Percentiles rank a stretch among this genome's conserved stretches.
These are phyloP conservation scores for Lagocephalus sceleratus DNA, from an alignment of 2,797 vertebrate genomes.

Conservation along the genomic window DNA sequence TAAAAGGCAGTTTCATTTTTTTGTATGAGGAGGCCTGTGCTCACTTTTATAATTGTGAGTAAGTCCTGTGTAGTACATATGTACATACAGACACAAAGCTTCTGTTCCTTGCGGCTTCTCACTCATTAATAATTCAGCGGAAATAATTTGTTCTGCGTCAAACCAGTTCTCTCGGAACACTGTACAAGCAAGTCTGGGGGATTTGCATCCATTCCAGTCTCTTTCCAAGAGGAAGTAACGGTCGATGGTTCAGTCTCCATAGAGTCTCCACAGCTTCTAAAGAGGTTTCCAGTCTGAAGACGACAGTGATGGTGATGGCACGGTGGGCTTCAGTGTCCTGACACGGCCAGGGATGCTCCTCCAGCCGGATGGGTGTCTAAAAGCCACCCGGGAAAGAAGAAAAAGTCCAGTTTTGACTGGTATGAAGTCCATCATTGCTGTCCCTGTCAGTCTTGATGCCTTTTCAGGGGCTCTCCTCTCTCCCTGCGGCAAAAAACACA, in stretches of 20 bases:
- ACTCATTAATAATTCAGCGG: no score
- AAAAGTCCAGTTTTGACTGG: conserved; percentile 12
- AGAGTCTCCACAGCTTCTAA: conserved; percentile 5
- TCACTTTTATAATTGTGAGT: no score
- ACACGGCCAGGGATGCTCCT: conserved; percentile 4
- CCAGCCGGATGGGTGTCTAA: background rate
- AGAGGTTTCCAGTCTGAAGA: conserved; percentile 7
- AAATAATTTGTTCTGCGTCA: background rate
- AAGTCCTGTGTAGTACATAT: no score
- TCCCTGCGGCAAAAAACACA: conserved; percentile 65
- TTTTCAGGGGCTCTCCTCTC: conserved; percentile 66
- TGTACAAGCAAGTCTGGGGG: background rate
- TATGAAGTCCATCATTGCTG: conserved; percentile 4
- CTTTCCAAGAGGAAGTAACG: background rate
- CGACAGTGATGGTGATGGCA: no score
- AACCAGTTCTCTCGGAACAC: background rate
- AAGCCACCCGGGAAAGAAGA: no score
- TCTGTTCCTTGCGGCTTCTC: no score
- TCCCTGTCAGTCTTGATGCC: conserved; percentile 69
- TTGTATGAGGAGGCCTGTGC: no score
- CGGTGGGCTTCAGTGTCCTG: background rate
- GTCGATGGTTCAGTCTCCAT: background rate
- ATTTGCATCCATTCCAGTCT: background rate
- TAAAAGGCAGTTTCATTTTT: no score
- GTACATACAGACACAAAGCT: no score